phyloP scores from a whole-genome alignment of 2,113 vertebrate genomes.

The Tricholaema leucomelas region DNA sequence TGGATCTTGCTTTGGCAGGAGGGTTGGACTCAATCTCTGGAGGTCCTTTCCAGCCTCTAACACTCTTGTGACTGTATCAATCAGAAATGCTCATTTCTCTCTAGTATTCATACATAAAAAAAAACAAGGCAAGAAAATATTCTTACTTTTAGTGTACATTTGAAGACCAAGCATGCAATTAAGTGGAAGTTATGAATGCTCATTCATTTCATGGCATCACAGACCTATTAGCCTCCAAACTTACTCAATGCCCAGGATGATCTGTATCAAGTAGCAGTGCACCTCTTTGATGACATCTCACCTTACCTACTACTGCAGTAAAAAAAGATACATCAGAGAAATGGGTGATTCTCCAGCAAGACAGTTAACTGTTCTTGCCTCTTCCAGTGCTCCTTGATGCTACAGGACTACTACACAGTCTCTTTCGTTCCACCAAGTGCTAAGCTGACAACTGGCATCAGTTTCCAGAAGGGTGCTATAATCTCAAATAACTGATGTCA shows the following conservation, averaged over 20 bases:
- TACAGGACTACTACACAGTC: neutral
- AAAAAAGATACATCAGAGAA: neutral
- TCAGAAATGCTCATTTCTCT: neutral
- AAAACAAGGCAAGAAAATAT: neutral
- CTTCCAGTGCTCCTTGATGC: neutral
- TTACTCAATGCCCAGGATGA: neutral
- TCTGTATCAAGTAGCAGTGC: neutral
- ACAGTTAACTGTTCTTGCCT: neutral
- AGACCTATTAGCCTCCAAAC: neutral
- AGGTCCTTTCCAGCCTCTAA: too few relatives aligned
- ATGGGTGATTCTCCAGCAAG: neutral
- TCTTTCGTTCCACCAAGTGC: neutral
- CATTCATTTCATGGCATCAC: neutral
- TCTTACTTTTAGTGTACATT: too few relatives aligned
- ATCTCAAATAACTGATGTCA: neutral
- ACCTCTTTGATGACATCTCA: neutral
- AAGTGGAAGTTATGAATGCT: neutral
- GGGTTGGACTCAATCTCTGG: too few relatives aligned
- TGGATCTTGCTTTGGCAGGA: too few relatives aligned
- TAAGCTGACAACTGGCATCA: neutral
- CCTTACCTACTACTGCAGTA: neutral
- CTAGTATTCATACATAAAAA: neutral
- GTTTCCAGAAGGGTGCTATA: neutral
- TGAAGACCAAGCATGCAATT: neutral
- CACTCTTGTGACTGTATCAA: neutral